Conservation (phyloP, 2,888 invertebrate species). For the Ornithoptera priamus region DNA sequence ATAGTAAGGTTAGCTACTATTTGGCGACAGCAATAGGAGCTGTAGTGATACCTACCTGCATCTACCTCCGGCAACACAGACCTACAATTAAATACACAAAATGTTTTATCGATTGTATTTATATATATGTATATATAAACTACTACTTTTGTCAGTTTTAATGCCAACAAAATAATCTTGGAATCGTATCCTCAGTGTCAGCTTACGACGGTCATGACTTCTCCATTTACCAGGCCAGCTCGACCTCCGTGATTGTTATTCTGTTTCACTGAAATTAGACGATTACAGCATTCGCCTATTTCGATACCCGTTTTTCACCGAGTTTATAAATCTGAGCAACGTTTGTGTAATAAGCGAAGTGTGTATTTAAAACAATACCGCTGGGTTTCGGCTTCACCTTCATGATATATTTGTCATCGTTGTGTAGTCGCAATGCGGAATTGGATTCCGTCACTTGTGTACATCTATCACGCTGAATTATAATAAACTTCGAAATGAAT, state of each 20-base stretch:
- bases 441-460: neutral
- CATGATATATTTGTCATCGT: slow-evolving; percentile 15
- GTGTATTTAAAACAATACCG: slow-evolving; percentile 37
- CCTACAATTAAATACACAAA: neutral
- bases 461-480: too few relatives aligned
- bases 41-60: too few relatives aligned
- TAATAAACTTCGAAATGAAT: too few relatives aligned
- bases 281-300: slow-evolving; percentile 65
- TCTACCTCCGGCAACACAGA: too few relatives aligned
- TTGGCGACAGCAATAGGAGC: too few relatives aligned
- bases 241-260: slow-evolving; percentile 59
- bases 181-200: slow-evolving; percentile 18
- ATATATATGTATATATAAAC: neutral
- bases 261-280: slow-evolving; percentile 69
- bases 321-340: slow-evolving; percentile 54
- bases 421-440: neutral
- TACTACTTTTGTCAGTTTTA: slow-evolving; percentile 8
- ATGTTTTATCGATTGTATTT: neutral
- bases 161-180: slow-evolving; percentile 7
- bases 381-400: slow-evolving; percentile 18
- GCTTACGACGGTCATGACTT: slow-evolving; percentile 14
- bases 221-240: slow-evolving; percentile 13
- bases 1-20: too few relatives aligned
- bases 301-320: slow-evolving; percentile 54
- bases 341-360: slow-evolving; percentile 52